phyloP scores from a whole-genome alignment of 1,140 invertebrate species.

The Drosophila persimilis region DNA sequence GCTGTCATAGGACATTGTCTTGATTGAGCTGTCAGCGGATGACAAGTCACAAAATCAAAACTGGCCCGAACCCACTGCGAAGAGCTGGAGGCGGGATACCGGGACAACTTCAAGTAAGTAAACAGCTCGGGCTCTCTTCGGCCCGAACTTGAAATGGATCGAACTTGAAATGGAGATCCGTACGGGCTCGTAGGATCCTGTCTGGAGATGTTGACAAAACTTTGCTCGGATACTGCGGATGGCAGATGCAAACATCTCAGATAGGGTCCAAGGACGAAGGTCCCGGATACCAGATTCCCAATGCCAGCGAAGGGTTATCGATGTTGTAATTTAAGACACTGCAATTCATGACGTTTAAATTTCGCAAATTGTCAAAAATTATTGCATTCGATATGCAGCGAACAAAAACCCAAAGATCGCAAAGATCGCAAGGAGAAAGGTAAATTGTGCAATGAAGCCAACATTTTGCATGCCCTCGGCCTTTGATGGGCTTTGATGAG shows the following conservation, averaged over 20 bases:
- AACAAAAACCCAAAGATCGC: conserved; percentile 5
- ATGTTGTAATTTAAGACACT: conserved; percentile 70
- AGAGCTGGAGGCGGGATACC: neutral
- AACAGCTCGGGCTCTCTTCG: conserved; percentile 6
- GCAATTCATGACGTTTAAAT: conserved; percentile 67
- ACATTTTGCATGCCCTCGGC: conserved; percentile 67
- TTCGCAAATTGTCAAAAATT: conserved; percentile 70
- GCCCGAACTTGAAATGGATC: conserved; percentile 26
- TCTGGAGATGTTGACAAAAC: conserved; percentile 15
- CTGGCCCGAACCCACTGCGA: neutral
- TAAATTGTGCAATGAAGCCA: conserved; percentile 73
- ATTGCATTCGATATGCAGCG: conserved; percentile 65
- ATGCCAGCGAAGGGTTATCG: conserved; percentile 2
- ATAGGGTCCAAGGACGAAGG: neutral
- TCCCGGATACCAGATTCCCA: too few species aligned
- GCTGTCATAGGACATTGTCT: conserved; percentile 36
- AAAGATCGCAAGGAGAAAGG: conserved; percentile 4
- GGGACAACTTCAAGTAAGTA: neutral
- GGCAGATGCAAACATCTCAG: conserved; percentile 41
- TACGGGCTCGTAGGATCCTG: too few species aligned
- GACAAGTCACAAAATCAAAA: conserved; percentile 27
- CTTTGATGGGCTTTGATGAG: conserved; percentile 12
- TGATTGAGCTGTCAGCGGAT: conserved; percentile 45
- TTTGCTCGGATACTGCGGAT: conserved; percentile 9
- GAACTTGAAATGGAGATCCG: too few species aligned